Percentiles rank a stretch among this genome's conserved stretches.
Conservation (phyloP, 2,888 invertebrate genomes). For the Melanostoma scalare region DNA sequence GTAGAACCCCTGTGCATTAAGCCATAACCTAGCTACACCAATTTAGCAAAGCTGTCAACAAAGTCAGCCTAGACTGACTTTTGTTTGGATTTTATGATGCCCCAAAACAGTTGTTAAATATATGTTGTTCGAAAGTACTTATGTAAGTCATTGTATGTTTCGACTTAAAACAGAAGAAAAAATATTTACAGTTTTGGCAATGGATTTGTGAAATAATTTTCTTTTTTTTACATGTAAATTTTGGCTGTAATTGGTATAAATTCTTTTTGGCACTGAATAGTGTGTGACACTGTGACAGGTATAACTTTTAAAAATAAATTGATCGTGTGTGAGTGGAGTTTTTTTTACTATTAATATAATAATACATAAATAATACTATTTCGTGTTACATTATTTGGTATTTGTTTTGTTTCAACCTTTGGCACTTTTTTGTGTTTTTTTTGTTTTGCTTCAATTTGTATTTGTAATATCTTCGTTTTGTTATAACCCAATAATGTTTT, state of each 20-base stretch:
- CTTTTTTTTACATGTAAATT: background rate
- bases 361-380: conserved; percentile 27
- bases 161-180: background rate
- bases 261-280: conserved; percentile 54
- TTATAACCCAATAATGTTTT: background rate
- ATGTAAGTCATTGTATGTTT: conserved; percentile 14
- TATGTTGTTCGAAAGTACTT: no score
- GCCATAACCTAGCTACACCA: no score
- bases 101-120: background rate
- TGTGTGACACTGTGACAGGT: background rate
- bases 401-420: conserved; percentile 40
- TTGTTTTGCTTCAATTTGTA: conserved; percentile 41
- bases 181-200: background rate
- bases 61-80: no score
- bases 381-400: conserved; percentile 33
- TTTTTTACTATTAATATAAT: background rate
- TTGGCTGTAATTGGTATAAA: conserved; percentile 44
- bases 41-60: no score
- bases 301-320: conserved; percentile 9
- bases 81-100: no score
- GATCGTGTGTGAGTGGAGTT: background rate
- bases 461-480: conserved; percentile 9
- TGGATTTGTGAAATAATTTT: no score
- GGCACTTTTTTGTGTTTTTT: conserved; percentile 62
- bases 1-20: no score